These are phyloP conservation scores for Icerya purchasi DNA, from an alignment of 2,888 invertebrate genomes.

Conservation along the genomic window DNA sequence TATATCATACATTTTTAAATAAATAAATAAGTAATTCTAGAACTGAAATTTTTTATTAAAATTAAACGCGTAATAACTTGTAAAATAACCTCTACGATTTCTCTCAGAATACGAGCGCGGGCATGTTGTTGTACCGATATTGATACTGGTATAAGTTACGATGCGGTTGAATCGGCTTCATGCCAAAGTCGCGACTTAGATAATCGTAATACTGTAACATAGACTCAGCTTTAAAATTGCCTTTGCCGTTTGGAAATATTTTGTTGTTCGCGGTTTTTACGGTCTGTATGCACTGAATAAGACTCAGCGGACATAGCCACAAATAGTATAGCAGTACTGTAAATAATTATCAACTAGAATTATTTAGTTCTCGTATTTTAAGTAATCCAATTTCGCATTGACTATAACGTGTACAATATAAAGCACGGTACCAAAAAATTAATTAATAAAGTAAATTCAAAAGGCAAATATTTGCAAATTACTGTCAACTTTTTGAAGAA, in stretches of 20 bases:
- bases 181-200: conserved; percentile 11
- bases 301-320: conserved; percentile 15
- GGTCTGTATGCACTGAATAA: conserved; percentile 13
- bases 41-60: not conserved
- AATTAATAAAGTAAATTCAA: no score
- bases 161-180: conserved; percentile 14
- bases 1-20: no score
- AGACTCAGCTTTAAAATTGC: conserved; percentile 1
- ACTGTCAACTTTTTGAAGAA: no score
- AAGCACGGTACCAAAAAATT: no score
- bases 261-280: conserved; percentile 1
- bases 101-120: not conserved
- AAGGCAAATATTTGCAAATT: no score
- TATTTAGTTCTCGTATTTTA: no score
- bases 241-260: conserved; percentile 1
- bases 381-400: no score
- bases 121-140: conserved; percentile 9
- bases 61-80: not conserved
- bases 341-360: conserved; percentile 2
- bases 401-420: no score
- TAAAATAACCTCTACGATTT: not conserved
- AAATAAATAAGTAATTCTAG: not conserved
- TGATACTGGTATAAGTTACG: conserved; percentile 8
- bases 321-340: conserved; percentile 14
- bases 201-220: conserved; percentile 8